Evolutionary conservation across 2,888 invertebrate species (phyloP).

Genomic region (Incurvaria masculella): DNA sequence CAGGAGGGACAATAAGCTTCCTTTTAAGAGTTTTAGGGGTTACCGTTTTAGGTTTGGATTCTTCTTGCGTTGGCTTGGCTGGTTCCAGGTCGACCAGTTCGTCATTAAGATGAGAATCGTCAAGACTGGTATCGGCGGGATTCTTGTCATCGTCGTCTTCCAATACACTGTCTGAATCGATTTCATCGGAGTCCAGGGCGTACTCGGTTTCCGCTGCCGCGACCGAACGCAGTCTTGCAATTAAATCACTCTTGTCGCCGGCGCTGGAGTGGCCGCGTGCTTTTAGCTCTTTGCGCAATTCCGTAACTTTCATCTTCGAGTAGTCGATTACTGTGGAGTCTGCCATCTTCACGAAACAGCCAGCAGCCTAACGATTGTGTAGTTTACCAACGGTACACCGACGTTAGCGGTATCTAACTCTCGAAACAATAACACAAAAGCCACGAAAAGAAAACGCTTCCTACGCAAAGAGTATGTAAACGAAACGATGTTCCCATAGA

Average conservation of each 20-base stretch:
- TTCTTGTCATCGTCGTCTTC: conserved; percentile 55
- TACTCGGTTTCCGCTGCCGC: conserved; percentile 45
- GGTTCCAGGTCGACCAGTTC: conserved; percentile 37
- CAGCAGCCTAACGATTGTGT: no score
- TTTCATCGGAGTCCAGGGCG: conserved; percentile 44
- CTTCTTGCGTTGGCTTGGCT: conserved; percentile 22
- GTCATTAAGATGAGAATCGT: conserved; percentile 36
- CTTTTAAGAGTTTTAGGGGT: conserved; percentile 34
- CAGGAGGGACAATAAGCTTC: conserved; percentile 28
- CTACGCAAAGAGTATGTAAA: no score
- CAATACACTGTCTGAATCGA: conserved; percentile 51
- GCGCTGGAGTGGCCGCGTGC: conserved; percentile 66
- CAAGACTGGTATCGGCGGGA: conserved; percentile 30
- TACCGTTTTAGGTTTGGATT: conserved; percentile 21
- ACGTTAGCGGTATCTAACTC: no score
- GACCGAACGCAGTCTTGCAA: conserved; percentile 67
- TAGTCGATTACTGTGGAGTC: conserved; percentile 28
- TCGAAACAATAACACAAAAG: no score
- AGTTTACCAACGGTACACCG: no score
- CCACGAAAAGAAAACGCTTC: no score
- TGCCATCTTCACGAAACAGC: no score
- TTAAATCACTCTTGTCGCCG: conserved; percentile 81
- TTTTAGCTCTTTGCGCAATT: conserved; percentile 80
- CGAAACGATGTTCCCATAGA: no score
- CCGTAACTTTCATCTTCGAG: conserved; percentile 69